Evolutionary conservation across 2,888 invertebrate genomes (phyloP), one percentile per base, ranked within the genome.

Genomic region (Phyllotreta striolata): DNA sequence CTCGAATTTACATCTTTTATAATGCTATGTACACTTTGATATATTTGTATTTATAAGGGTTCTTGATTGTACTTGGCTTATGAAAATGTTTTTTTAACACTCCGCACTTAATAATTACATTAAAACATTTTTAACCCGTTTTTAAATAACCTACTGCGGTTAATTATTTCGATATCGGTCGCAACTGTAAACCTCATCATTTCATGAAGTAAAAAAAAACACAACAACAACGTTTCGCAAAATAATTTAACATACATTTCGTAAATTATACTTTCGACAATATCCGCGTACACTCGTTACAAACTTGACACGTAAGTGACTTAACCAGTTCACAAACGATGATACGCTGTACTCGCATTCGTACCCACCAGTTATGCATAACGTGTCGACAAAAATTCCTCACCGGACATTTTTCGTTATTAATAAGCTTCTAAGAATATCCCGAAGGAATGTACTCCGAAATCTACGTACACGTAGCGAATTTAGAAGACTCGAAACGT

Each of bases 381-480:
- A 66, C 44, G 63, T 63, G 58, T 63, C 63, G 49, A 63, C 63
- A 66, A 66, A 66, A 66, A 66, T 62, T 61, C 63, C 58, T 57
- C 44, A 9, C 24, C 24, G 61, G 49, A 62, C 58, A 55, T 60
- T 66, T 66, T 63, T 64, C 24, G 62, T 57, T 58, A 64, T 62
- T 62, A 64, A 64, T 64, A 58, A 56, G 58, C 51, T 62, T 55
- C 58, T 52, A 46, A 62, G 66, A 66, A 66, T 66, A 66, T 47
- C 60, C 41, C 8, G 52, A 43, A 47, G 55, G 51, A 57, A 61
- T 49, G 57, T 58, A 62, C 62, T 66, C n/a, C 47, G 24, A 55
- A 62, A 40, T 47, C 14, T 10, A 57, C 57, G 52, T 24, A 49
- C 35, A 14, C 24, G 12, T 10, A 35, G 35, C n/a, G n/a, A 10